Evolutionary conservation across 2,888 invertebrate species (phyloP), one percentile per base, ranked within the genome.

Genomic region (Drosophila antonietae): DNA sequence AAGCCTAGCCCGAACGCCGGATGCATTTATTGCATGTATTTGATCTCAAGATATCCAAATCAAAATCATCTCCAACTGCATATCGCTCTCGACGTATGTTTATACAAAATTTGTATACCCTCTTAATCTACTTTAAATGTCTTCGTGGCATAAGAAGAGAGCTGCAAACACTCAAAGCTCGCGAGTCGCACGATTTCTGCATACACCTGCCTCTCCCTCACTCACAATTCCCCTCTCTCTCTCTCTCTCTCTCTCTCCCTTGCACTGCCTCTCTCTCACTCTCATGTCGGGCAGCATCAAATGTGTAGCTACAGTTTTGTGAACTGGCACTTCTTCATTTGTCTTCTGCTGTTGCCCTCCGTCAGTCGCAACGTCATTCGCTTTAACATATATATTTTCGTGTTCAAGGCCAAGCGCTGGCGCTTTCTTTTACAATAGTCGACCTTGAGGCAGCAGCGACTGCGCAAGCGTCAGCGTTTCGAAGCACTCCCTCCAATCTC

Each of bases 341-440:
- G n/a, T 55, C 57, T 55, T 57, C 60, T 58, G 68, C 61, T 61
- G 56, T 41, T 18, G 56, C 57, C 55, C 55, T 10, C n/a, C 53
- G 28, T 37, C 55, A 39, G 28, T 43, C 66, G 35, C 49, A 57
- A 20, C 35, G 66, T 66, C 64, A 69, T 56, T 31, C 52, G 68
- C 67, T 78, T 86, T 68, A 72, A 73, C 77, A 77, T 80, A 72
- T 79, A 53, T 79, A 51, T 69, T 74, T 89, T 90, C 71, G 80
- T 90, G 89, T 88, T 88, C 87, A 90, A 88, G 87, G 87, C 55
- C 55, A 55, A n/a, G 28, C 39, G 41, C 41, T 55, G 55, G 55
- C 55, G 55, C 87, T 88, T 88, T 88, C 87, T 88, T 90, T 88
- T 89, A 90, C 88, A 87, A 87, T 85, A 89, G 90, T 78, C 83